Percentiles rank a stretch among this genome's conserved stretches.
Conservation (phyloP, 2,113 vertebrate genomes). For the Bujurquina vittata region DNA sequence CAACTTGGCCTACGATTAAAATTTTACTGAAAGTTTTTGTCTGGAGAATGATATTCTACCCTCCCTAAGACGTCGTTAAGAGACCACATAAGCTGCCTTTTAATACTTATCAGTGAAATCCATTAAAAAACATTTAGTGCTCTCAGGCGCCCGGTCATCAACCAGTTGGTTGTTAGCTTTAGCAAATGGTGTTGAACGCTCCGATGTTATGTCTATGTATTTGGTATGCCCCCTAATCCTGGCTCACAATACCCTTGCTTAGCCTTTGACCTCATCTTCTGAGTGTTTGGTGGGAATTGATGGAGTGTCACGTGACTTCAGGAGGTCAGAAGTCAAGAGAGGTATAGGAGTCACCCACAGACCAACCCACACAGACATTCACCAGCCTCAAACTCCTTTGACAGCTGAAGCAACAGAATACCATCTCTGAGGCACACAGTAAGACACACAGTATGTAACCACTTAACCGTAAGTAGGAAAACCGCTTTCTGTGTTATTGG, state of each 20-base stretch:
- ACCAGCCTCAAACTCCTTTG: slow-evolving; percentile 18
- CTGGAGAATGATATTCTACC: background rate
- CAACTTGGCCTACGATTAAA: background rate
- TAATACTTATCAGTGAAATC: background rate
- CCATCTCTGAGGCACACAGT: slow-evolving; percentile 43
- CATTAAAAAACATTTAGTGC: background rate
- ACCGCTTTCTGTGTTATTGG: slow-evolving; percentile 51
- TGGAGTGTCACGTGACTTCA: slow-evolving; percentile 66
- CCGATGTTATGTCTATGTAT: slow-evolving; percentile 63
- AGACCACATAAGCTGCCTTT: background rate
- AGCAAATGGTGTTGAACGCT: slow-evolving; percentile 38
- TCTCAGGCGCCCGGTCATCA: background rate
- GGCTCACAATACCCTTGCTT: slow-evolving; percentile 56
- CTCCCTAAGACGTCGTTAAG: background rate
- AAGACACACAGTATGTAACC: slow-evolving; percentile 48
- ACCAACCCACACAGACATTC: slow-evolving; percentile 22
- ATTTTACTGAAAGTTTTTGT: rapidly evolving
- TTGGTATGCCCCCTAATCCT: slow-evolving; percentile 60
- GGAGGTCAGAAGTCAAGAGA: slow-evolving; percentile 58
- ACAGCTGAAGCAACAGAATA: slow-evolving; percentile 75
- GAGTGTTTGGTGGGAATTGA: slow-evolving; percentile 66
- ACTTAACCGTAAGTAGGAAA: slow-evolving; percentile 68
- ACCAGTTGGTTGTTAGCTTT: slow-evolving; percentile 40
- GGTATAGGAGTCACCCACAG: slow-evolving; percentile 43
- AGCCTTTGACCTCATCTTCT: slow-evolving; percentile 67